A percentile compares a stretch with the other conserved stretches of the same genome.
Evolutionary conservation across 2,113 vertebrate genomes (phyloP).

Genomic region (Corvus cornix): DNA sequence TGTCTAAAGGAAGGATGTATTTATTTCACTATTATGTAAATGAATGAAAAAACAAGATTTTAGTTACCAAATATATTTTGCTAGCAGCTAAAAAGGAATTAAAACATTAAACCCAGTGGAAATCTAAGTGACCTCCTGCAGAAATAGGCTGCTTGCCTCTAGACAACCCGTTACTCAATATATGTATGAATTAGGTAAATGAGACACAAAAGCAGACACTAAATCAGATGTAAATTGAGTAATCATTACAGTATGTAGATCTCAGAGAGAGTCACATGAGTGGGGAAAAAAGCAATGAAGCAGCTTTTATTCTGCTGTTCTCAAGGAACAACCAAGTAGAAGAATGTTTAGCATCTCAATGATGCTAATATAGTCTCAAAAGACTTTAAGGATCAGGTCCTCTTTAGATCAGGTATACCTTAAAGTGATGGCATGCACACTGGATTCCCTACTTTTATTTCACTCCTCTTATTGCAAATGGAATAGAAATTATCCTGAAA

Average conservation of each 20-base stretch:
- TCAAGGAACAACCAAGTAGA: background rate
- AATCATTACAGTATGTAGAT: conserved; percentile 43
- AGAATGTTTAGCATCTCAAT: background rate
- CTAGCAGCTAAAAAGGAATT: conserved; percentile 45
- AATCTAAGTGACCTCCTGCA: conserved; percentile 54
- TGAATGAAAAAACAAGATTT: conserved; percentile 49
- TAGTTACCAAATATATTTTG: conserved; percentile 55
- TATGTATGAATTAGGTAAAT: conserved; percentile 53
- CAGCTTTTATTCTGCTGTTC: conserved; percentile 14
- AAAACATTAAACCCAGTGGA: conserved; percentile 53
- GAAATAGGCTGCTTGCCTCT: conserved; percentile 24
- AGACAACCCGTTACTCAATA: background rate
- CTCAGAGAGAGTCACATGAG: background rate
- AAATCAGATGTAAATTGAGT: conserved; percentile 65
- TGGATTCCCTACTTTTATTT: background rate
- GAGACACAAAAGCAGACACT: conserved; percentile 45
- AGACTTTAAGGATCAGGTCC: background rate
- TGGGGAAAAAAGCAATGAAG: background rate
- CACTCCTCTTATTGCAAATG: background rate
- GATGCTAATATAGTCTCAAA: background rate
- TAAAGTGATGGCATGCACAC: background rate
- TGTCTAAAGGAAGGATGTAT: conserved; percentile 13
- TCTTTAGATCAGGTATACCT: background rate
- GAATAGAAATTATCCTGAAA: background rate
- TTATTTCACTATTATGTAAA: conserved; percentile 43